A percentile compares a stretch with the other conserved stretches of the same genome.
Evolutionary conservation across 2,113 vertebrate species (phyloP).

Genomic region (Sprattus sprattus): DNA sequence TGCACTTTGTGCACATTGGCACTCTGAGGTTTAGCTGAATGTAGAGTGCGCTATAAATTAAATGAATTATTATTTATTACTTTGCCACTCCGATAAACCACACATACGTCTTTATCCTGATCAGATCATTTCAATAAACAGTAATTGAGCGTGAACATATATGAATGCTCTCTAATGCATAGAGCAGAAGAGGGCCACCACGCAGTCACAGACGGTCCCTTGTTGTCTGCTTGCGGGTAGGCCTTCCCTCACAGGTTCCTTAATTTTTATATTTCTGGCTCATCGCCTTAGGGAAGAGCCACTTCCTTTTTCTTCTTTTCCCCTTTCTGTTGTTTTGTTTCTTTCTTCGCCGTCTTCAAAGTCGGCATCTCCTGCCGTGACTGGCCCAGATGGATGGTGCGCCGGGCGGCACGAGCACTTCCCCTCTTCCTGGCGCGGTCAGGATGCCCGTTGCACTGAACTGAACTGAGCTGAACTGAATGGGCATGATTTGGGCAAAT

Average conservation of each 20-base stretch:
- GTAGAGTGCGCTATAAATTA: too few relatives aligned
- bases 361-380: background rate
- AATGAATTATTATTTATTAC: too few relatives aligned
- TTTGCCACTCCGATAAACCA: constrained; percentile 22
- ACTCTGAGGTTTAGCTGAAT: too few relatives aligned
- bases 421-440: background rate
- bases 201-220: background rate
- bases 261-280: constrained; percentile 61
- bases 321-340: background rate
- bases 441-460: background rate
- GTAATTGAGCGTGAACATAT: background rate
- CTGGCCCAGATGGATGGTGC: background rate
- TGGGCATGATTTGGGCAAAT: too few relatives aligned
- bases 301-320: constrained; percentile 52
- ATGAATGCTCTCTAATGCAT: background rate
- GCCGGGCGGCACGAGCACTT: background rate
- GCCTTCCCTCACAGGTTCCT: background rate
- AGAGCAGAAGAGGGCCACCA: background rate
- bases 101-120: background rate
- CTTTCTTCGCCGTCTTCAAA: background rate
- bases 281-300: constrained; percentile 51
- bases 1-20: background rate
- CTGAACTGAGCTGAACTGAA: background rate
- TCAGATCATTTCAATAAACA: background rate
- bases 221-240: background rate